These are phyloP conservation scores for Elegia similella DNA, from an alignment of 2,888 invertebrate species.

Conservation along the genomic window DNA sequence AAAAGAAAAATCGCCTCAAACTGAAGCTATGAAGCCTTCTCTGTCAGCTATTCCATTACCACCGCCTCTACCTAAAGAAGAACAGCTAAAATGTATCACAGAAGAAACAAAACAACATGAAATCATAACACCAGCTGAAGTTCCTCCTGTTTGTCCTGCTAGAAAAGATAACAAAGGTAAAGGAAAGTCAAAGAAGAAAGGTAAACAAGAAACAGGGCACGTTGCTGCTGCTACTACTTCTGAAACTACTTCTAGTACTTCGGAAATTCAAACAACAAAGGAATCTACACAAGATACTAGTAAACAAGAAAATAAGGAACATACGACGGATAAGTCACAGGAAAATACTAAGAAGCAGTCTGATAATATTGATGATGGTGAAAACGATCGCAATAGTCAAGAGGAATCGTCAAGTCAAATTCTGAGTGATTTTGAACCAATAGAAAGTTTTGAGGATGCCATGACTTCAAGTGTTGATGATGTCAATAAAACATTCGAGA, in stretches of 20 bases:
- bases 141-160: conserved; percentile 46
- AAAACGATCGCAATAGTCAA: conserved; percentile 21
- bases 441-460: conserved; percentile 73
- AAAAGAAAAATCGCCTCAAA: background rate
- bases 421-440: conserved; percentile 52
- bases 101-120: conserved; percentile 24
- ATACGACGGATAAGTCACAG: conserved; percentile 39
- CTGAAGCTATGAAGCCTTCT: background rate
- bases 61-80: conserved; percentile 14
- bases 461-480: conserved; percentile 68
- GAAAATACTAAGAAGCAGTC: conserved; percentile 59
- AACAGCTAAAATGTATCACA: conserved; percentile 8
- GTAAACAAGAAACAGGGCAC: conserved; percentile 46
- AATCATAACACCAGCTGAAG: background rate
- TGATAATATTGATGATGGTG: conserved; percentile 18
- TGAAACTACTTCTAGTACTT: conserved; percentile 22
- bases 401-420: conserved; percentile 22
- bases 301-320: conserved; percentile 40
- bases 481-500: conserved; percentile 68
- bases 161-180: conserved; percentile 67
- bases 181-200: conserved; percentile 63
- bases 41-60: conserved; percentile 4
- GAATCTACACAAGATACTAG: conserved; percentile 44
- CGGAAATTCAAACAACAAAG: conserved; percentile 24
- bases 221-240: conserved; percentile 25